Conservation (phyloP, 2,888 invertebrate genomes). For the Atrina japonica region DNA sequence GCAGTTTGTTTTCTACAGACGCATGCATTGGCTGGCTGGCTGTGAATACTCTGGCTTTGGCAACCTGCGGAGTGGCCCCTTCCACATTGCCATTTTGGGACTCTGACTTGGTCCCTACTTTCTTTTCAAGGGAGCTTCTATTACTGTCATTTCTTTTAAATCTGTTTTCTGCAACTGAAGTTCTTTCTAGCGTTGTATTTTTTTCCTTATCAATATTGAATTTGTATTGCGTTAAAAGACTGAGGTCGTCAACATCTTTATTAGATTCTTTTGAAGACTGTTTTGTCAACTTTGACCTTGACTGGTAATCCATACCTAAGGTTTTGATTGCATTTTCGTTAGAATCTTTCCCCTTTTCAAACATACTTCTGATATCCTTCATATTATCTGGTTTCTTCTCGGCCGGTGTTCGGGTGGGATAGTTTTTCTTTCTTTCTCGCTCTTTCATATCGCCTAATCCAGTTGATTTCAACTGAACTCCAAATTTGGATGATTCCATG, state of each 20-base stretch:
- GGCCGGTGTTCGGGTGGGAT: background rate
- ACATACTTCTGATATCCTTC: conserved; percentile 60
- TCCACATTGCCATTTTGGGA: background rate
- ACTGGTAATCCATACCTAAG: conserved; percentile 23
- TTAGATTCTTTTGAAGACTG: background rate
- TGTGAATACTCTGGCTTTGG: conserved; percentile 26
- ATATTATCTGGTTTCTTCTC: conserved; percentile 56
- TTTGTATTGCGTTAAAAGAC: conserved; percentile 23
- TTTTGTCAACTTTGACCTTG: conserved; percentile 17
- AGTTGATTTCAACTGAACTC: conserved; percentile 39
- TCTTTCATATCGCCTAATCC: conserved; percentile 26
- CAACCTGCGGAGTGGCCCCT: conserved; percentile 26
- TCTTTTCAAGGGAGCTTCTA: background rate
- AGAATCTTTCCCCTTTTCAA: conserved; percentile 42
- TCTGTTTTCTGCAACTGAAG: background rate
- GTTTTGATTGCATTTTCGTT: conserved; percentile 5
- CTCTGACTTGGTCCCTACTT: background rate
- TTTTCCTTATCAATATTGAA: conserved; percentile 28
- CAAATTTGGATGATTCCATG: conserved; percentile 26
- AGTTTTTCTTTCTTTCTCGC: conserved; percentile 3
- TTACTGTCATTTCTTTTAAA: conserved; percentile 5
- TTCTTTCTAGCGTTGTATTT: conserved; percentile 25
- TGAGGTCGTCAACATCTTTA: conserved; percentile 18
- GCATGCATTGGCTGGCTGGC: conserved; percentile 28
- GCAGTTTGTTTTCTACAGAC: conserved; percentile 34